Percentiles rank a stretch among this genome's conserved stretches.
These are phyloP conservation scores for Clarias macrocephalus DNA, from an alignment of 2,113 vertebrate genomes.

Conservation along the genomic window DNA sequence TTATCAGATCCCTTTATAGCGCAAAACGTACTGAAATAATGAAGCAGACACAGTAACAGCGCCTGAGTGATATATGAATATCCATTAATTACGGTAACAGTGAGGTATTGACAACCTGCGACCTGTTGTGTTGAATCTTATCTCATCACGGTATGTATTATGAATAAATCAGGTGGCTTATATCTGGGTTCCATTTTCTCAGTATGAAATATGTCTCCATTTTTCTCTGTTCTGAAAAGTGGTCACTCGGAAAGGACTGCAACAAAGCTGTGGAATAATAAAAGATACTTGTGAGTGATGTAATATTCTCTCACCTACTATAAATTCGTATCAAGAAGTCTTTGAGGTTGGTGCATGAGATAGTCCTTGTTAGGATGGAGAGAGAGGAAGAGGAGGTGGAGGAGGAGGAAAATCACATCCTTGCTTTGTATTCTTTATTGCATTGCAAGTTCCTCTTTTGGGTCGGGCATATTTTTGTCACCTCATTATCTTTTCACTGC, in stretches of 20 bases:
- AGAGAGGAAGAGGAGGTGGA: background rate
- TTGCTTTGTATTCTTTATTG: constrained; percentile 57
- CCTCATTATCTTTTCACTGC: constrained; percentile 45
- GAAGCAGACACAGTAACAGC: background rate
- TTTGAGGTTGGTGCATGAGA: constrained; percentile 45
- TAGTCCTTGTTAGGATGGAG: constrained; percentile 54
- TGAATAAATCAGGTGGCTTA: background rate
- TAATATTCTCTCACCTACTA: background rate
- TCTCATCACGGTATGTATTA: background rate
- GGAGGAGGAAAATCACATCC: background rate
- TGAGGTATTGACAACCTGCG: background rate
- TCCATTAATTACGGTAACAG: background rate
- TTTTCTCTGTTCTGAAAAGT: constrained; percentile 1
- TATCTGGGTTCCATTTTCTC: background rate
- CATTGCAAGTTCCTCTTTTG: constrained; percentile 41
- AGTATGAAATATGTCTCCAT: background rate
- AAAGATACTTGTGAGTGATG: background rate
- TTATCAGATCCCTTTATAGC: too few species aligned
- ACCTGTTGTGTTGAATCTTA: background rate
- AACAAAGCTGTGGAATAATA: constrained; percentile 5
- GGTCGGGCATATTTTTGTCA: constrained; percentile 51
- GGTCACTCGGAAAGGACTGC: background rate
- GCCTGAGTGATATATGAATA: background rate
- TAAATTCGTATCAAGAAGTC: background rate
- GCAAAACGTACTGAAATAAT: background rate